Base-by-base conservation (phyloP, 2,113 vertebrate genomes). In the Sula dactylatra region DNA sequence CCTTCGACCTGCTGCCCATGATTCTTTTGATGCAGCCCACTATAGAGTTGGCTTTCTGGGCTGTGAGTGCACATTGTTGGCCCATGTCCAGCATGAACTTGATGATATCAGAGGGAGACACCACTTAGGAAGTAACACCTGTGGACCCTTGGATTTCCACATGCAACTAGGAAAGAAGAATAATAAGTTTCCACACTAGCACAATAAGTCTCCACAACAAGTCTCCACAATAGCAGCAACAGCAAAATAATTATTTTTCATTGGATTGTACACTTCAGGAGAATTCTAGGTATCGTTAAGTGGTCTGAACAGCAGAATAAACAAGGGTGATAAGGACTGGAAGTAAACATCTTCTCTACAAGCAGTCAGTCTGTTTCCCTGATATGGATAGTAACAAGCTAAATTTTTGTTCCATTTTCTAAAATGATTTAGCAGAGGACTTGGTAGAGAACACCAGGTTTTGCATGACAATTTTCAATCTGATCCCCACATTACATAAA, bases 21-120 rank as follows among this genome's bases (percentile, higher is more conserved):
- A 15, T 16, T 25, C 58, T 61, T 36, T 61, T 61, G 6, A 26
- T 26, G n/a, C n/a, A 16, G 24, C 22, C 47, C 47, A 65, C 17
- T 17, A 65, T 52, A 34, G 0, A 0, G 13, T 27, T n/a, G 55
- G 24, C 18, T 13, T 49, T 29, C 26, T 38, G n/a, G 61, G 18
- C 18, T 55, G 31, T 1, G 0, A 44, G 11, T 18, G 2, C 7
- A n/a, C 18, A 25, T 44, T 54, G 34, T 36, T 1, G 1, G 16
- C 10, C 36, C 12, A 44, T 9, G 6, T 59, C 27, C 34, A 26
- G 34, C 24, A 9, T 13, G 18, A 90, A 62, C 17, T 47, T 59
- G 20, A 44, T 62, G 22, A 59, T 47, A 47, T 13, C 29, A 71
- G n/a, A 77, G 32, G 7, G 11, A 55, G 47, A 58, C 9, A 50